Conservation (phyloP, 1,140 invertebrate genomes). For the Macrobrachium rosenbergii region DNA sequence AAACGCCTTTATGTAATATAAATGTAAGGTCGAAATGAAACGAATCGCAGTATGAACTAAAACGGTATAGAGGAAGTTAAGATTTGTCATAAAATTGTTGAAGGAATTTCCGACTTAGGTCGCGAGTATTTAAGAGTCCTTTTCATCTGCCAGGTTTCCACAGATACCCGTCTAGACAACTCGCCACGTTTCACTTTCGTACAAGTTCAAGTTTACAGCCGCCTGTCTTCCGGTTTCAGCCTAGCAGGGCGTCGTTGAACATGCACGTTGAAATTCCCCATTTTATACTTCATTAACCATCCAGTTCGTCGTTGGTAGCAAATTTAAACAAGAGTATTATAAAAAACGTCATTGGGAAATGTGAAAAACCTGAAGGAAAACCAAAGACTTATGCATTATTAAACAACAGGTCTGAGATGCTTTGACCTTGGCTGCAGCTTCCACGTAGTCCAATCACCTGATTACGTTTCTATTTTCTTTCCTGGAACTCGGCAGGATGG, state of each 20-base stretch:
- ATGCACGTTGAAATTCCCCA: no score
- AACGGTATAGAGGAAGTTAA: conserved; percentile 14
- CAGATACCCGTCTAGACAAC: conserved; percentile 23
- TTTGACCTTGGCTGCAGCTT: no score
- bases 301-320: no score
- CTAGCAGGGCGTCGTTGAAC: not conserved
- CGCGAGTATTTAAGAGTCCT: not conserved
- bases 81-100: conserved; percentile 1
- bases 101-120: not conserved
- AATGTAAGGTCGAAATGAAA: not conserved
- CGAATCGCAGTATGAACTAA: not conserved
- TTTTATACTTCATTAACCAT: no score
- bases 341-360: no score
- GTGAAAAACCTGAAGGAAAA: no score
- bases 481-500: no score
- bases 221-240: not conserved
- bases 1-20: not conserved
- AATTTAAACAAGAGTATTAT: no score
- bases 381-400: no score
- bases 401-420: no score
- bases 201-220: conserved; percentile 18
- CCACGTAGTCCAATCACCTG: no score
- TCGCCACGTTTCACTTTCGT: conserved; percentile 23
- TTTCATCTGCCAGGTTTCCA: not conserved
- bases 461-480: no score